A percentile compares a stretch with the other conserved stretches of the same genome.
phyloP scores from a whole-genome alignment of 2,797 vertebrate genomes.

The Macroramphosus scolopax region DNA sequence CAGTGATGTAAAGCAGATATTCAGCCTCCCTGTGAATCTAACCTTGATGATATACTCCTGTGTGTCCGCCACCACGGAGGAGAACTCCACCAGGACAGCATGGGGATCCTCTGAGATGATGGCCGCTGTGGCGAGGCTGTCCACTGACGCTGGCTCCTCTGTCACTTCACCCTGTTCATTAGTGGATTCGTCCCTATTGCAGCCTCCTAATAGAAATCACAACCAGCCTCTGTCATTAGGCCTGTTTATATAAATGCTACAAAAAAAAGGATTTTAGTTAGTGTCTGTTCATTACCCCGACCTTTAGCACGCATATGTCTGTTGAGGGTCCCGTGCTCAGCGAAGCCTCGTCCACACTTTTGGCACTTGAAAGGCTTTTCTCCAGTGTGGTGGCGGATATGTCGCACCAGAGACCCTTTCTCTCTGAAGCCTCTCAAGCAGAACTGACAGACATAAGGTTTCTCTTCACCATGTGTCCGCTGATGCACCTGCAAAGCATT shows the following conservation, averaged over 20 bases:
- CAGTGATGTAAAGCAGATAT: too few species aligned
- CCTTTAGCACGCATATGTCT: constrained; percentile 95
- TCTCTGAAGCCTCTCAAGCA: constrained; percentile 92
- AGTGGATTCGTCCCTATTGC: constrained; percentile 76
- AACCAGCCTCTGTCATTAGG: background rate
- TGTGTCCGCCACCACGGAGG: constrained; percentile 95
- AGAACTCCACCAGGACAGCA: constrained; percentile 94
- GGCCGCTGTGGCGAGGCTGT: constrained; percentile 73
- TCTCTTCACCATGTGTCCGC: constrained; percentile 91
- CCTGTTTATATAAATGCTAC: background rate
- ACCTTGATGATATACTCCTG: constrained; percentile 99
- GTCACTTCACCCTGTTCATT: constrained; percentile 67
- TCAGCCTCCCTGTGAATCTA: constrained; percentile 4
- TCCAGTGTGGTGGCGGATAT: constrained; percentile 94
- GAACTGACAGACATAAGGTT: constrained; percentile 89
- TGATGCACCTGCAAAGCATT: constrained; percentile 96
- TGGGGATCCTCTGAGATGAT: constrained; percentile 90
- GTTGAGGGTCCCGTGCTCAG: constrained; percentile 95
- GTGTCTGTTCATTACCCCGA: constrained; percentile 35
- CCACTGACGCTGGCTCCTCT: constrained; percentile 77
- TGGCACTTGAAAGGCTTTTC: constrained; percentile 96
- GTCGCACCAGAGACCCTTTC: constrained; percentile 93
- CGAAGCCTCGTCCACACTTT: constrained; percentile 90
- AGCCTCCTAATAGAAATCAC: constrained; percentile 80
- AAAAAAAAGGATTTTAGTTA: too few species aligned